Evolutionary conservation across 2,888 invertebrate species (phyloP).

Genomic region (Phortica okadai): DNA sequence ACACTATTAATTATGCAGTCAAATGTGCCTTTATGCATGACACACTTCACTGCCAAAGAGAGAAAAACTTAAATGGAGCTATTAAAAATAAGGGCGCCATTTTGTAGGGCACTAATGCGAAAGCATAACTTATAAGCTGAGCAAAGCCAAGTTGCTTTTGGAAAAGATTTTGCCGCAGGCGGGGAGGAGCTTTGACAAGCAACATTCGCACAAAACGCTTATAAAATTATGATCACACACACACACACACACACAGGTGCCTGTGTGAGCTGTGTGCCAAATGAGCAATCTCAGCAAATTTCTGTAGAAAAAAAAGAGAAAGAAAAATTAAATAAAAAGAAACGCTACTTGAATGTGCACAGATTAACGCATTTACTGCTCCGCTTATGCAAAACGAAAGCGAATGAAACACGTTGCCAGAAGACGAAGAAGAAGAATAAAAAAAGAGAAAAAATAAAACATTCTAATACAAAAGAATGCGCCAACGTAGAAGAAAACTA

Average conservation of each 20-base stretch:
- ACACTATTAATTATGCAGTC: neutral
- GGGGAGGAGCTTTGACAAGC: neutral
- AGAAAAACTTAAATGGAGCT: neutral
- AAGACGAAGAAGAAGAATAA: neutral
- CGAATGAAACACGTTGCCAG: neutral
- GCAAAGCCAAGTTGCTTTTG: neutral
- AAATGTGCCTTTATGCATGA: neutral
- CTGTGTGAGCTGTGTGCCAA: neutral
- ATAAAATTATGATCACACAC: neutral
- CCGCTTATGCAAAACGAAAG: neutral
- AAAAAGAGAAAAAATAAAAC: neutral
- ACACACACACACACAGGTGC: neutral
- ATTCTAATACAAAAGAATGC: neutral
- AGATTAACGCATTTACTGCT: neutral
- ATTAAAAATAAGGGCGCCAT: neutral
- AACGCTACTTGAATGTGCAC: neutral
- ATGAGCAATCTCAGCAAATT: neutral
- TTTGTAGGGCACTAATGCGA: neutral
- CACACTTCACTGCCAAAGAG: neutral
- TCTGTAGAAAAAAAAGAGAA: neutral
- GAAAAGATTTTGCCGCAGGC: neutral
- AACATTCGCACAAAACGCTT: neutral
- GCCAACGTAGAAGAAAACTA: conserved; percentile 6
- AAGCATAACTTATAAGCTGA: neutral
- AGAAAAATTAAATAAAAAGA: neutral